Conservation (phyloP, 1,140 invertebrate genomes). For the Diorhabda sublineata region DNA sequence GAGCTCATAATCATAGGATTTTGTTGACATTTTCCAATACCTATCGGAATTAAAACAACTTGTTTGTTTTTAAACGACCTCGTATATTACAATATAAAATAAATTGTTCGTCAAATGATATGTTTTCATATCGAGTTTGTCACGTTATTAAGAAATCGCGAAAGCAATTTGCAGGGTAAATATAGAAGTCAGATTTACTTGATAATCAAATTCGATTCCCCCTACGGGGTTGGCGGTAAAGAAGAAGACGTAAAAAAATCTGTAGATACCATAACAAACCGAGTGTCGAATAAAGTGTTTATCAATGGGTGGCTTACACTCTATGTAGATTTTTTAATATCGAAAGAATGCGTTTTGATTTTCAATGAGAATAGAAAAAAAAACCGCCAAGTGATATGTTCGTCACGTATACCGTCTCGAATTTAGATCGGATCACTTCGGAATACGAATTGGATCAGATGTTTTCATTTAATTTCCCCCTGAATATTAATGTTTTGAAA, state of each 20-base stretch:
- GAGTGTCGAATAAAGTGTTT: conserved; percentile 35
- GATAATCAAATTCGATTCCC: conserved; percentile 16
- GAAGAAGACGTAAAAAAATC: background rate
- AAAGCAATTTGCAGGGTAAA: too few species aligned
- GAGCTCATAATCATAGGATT: too few species aligned
- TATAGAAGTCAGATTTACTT: too few species aligned
- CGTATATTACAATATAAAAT: too few species aligned
- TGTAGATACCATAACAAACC: conserved; percentile 23
- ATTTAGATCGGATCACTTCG: too few species aligned
- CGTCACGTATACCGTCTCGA: conserved; percentile 33
- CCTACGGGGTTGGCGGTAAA: conserved; percentile 12
- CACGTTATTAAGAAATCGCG: too few species aligned
- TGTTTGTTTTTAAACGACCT: too few species aligned
- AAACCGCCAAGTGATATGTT: conserved; percentile 23
- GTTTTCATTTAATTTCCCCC: conserved; percentile 3
- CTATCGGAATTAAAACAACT: too few species aligned
- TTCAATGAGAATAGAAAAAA: conserved; percentile 29
- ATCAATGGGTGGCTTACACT: conserved; percentile 25
- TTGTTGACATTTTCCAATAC: too few species aligned
- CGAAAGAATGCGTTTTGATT: conserved; percentile 45
- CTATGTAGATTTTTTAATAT: conserved; percentile 38
- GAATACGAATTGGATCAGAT: background rate
- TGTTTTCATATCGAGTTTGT: too few species aligned
- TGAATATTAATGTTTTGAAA: conserved; percentile 1
- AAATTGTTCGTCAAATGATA: too few species aligned